Evolutionary conservation across 2,113 vertebrate species (phyloP).

Genomic region (Hassar affinis): DNA sequence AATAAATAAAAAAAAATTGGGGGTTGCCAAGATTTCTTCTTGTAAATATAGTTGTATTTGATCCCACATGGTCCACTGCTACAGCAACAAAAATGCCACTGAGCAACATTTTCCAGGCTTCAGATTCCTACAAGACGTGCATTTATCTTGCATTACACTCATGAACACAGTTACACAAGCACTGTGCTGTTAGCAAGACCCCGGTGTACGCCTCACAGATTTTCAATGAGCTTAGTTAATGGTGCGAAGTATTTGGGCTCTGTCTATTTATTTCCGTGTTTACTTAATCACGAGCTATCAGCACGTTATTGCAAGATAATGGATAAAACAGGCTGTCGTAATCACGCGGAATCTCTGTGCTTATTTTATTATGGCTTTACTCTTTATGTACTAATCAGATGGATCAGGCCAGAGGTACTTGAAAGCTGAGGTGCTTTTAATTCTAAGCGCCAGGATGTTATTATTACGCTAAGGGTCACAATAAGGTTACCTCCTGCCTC

Average conservation of each 20-base stretch:
- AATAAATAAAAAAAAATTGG: neutral
- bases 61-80: neutral
- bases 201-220: constrained; percentile 39
- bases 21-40: constrained; percentile 13
- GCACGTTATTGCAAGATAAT: constrained; percentile 48
- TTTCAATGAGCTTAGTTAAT: constrained; percentile 54
- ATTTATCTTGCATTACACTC: constrained; percentile 43
- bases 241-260: constrained; percentile 34
- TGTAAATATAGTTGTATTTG: constrained; percentile 7
- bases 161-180: constrained; percentile 35
- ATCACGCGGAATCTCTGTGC: constrained; percentile 35
- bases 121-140: constrained; percentile 28
- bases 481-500: constrained; percentile 43
- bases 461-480: constrained; percentile 36
- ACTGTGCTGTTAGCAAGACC: constrained; percentile 28
- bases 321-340: constrained; percentile 47
- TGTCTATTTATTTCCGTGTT: constrained; percentile 49
- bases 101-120: neutral
- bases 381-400: constrained; percentile 44
- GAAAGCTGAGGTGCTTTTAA: constrained; percentile 29
- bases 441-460: constrained; percentile 12
- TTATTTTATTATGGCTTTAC: constrained; percentile 48
- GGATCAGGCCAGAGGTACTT: constrained; percentile 38
- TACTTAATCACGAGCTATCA: constrained; percentile 55
- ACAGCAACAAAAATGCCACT: constrained; percentile 18